phyloP scores from a whole-genome alignment of 23 tunicate genomes.

The Diplosoma virens region DNA sequence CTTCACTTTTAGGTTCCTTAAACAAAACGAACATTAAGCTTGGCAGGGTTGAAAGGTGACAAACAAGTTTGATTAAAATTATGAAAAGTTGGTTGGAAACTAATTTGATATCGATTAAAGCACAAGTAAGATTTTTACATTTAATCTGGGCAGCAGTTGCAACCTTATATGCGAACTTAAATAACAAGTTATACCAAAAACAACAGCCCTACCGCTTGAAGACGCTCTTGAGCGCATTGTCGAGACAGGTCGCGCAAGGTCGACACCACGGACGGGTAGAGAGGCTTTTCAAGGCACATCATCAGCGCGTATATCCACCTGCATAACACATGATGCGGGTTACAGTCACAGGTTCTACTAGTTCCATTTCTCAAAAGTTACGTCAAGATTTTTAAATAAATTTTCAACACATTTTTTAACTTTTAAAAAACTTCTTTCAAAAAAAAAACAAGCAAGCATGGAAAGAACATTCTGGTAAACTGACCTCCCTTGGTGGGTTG shows the following conservation, averaged over 20 bases:
- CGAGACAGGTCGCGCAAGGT: conserved; percentile 61
- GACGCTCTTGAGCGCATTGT: conserved; percentile 45
- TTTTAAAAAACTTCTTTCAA: too few relatives aligned
- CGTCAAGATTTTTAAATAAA: neutral
- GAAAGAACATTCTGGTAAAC: neutral
- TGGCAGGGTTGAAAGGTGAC: too few relatives aligned
- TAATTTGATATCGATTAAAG: neutral
- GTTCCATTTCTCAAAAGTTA: neutral
- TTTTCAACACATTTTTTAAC: too few relatives aligned
- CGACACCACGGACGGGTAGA: conserved; percentile 60
- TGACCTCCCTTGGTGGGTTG: conserved; percentile 82
- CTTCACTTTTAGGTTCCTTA: conserved; percentile 20
- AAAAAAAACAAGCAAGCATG: neutral
- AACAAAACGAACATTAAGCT: neutral
- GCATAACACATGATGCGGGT: neutral
- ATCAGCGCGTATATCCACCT: conserved; percentile 88
- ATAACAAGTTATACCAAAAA: too few relatives aligned
- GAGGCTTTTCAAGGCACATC: conserved; percentile 69
- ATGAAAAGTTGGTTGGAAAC: too few relatives aligned
- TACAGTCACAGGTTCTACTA: too few relatives aligned
- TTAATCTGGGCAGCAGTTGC: too few relatives aligned
- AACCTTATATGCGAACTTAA: too few relatives aligned
- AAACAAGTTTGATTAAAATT: too few relatives aligned
- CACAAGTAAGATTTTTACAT: neutral
- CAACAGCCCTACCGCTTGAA: neutral